Percentiles rank a stretch among this genome's conserved stretches.
phyloP scores from a whole-genome alignment of 2,113 vertebrate genomes.

The Vidua macroura region DNA sequence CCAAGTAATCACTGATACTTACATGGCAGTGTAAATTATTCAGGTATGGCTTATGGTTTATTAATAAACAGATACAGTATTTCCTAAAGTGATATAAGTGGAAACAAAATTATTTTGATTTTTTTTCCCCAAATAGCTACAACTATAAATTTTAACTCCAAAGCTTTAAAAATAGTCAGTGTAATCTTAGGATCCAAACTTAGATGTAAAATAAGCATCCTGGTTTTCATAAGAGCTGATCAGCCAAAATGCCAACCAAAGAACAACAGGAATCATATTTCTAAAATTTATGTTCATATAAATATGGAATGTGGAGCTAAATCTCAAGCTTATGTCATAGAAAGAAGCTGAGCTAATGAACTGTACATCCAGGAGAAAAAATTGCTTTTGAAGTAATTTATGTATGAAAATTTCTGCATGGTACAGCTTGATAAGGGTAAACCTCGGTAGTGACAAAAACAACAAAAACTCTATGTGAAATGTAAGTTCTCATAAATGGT shows the following conservation, averaged over 20 bases:
- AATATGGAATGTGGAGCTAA: background rate
- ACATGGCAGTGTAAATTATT: conserved; percentile 13
- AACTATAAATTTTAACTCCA: background rate
- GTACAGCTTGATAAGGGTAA: conserved; percentile 24
- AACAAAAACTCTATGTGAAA: background rate
- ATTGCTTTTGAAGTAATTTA: conserved; percentile 33
- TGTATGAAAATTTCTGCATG: conserved; percentile 35
- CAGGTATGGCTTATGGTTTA: background rate
- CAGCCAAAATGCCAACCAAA: background rate
- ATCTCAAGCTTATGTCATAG: conserved; percentile 9
- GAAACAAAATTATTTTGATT: background rate
- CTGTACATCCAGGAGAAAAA: conserved; percentile 35
- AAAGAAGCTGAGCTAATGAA: conserved; percentile 29
- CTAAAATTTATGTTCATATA: conserved; percentile 30
- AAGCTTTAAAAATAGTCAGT: background rate
- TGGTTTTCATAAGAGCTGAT: background rate
- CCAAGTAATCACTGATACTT: background rate
- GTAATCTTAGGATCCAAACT: background rate
- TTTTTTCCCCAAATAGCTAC: background rate
- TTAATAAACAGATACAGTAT: background rate
- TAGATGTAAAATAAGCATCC: background rate
- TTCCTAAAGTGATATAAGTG: background rate
- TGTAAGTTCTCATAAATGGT: background rate
- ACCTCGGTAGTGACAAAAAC: background rate
- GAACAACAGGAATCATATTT: conserved; percentile 22